Evolutionary conservation across 2,888 invertebrate genomes (phyloP).

Genomic region (Coenonympha glycerion): DNA sequence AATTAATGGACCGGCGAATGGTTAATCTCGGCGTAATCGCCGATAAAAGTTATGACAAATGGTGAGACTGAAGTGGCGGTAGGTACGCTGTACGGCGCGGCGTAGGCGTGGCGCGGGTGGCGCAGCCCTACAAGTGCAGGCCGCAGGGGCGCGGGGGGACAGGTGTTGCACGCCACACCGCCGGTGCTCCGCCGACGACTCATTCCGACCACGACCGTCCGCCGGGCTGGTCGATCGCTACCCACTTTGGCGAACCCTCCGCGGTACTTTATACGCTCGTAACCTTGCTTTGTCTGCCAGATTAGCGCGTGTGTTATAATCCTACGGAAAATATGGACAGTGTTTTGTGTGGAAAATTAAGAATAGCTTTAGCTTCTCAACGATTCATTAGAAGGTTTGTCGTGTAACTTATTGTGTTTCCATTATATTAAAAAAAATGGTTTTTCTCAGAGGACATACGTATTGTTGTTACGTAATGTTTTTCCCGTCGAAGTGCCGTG

Average conservation of each 20-base stretch:
- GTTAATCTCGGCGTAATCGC: conserved; percentile 25
- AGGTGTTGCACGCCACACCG: conserved; percentile 56
- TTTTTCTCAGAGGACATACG: not conserved
- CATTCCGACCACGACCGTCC: conserved; percentile 44
- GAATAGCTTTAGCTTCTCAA: not conserved
- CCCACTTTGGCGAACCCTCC: not conserved
- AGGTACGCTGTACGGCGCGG: conserved; percentile 38
- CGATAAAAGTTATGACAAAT: conserved; percentile 33
- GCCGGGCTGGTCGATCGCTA: conserved; percentile 28
- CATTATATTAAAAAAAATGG: not conserved
- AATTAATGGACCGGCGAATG: conserved; percentile 1
- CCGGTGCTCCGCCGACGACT: conserved; percentile 39
- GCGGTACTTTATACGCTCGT: conserved; percentile 22
- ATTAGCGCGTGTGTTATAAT: conserved; percentile 19
- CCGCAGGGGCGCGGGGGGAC: conserved; percentile 35
- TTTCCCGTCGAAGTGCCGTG: conserved; percentile 10
- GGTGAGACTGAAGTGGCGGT: conserved; percentile 26
- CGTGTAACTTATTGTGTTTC: not conserved
- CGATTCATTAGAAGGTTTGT: conserved; percentile 14
- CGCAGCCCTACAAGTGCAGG: conserved; percentile 69
- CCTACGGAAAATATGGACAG: not conserved
- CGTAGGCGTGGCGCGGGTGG: conserved; percentile 47
- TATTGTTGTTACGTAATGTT: conserved; percentile 16
- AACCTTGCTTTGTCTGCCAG: conserved; percentile 11
- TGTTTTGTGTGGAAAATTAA: conserved; percentile 4